Evolutionary conservation across 2,888 invertebrate genomes (phyloP), one percentile per base, ranked within the genome.

Genomic region (Dicyrtoma fusca): DNA sequence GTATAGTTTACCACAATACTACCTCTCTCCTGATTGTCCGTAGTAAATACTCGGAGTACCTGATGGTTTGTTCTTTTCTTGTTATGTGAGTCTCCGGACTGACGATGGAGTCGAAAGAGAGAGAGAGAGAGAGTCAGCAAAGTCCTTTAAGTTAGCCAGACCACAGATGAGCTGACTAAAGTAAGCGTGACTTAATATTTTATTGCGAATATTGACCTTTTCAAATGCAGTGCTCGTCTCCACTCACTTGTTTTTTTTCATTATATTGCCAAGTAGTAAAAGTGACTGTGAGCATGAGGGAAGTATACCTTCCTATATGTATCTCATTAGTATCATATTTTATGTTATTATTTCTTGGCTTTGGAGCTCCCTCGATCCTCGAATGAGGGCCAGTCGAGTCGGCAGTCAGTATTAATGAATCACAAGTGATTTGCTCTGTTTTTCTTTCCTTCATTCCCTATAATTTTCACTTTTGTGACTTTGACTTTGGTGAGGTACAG

Each of bases 181-280:
- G 69, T 69, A 69, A 74, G 74, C 74, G 74, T 74, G 74, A 74
- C 74, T 74, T 69, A 74, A 71, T 74, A 74, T 74, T 71, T 74
- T 74, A 71, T 74, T 68, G 74, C 71, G 74, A 74, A 71, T 74
- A 74, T 74, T 74, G 74, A 74, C 74, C 74, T 71, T 74, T 69
- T 61, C 61, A 61, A 69, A 69, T 51, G 47, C 69, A 69, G 23
- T 53, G 51, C 59, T 59, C 49, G 14, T 49, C 71, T 65, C 57
- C 45, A 62, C 47, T 51, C 47, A 51, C 45, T 23, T 63, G 34
- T 61, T 34, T 17, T n/a, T 44, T n/a, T 61, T 61, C 59, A n/a
- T 59, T n/a, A 14, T 61, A 17, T n/a, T 34, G 61, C 61, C 26
- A 61, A 61, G 61, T 61, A 61, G 61, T 61, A 61, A 61, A 61